phyloP scores from a whole-genome alignment of 2,888 invertebrate genomes.

The Danaus chrysippus region DNA sequence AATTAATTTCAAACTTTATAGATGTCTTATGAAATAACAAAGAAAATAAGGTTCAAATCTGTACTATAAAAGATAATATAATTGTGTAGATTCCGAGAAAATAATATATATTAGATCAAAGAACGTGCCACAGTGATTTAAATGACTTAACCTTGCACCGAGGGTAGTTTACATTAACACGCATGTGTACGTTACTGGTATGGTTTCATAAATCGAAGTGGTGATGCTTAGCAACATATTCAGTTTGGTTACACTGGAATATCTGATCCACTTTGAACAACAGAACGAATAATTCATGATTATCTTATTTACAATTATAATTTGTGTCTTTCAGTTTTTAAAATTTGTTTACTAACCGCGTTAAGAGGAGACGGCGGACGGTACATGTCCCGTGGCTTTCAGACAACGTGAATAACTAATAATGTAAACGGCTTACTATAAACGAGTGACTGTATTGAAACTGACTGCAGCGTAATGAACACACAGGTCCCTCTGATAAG shows the following conservation, averaged over 20 bases:
- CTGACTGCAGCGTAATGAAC: background rate
- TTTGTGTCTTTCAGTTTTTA: background rate
- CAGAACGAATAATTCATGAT: slow-evolving; percentile 6
- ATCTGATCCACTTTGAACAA: background rate
- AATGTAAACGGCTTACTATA: background rate
- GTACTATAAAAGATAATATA: too few relatives aligned
- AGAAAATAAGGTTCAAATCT: too few relatives aligned
- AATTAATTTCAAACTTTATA: too few relatives aligned
- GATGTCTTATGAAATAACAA: too few relatives aligned
- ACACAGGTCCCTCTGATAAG: background rate
- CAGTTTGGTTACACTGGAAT: background rate
- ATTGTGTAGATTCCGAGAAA: too few relatives aligned
- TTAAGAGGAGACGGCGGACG: background rate
- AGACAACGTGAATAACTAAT: too few relatives aligned
- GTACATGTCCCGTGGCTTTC: too few relatives aligned
- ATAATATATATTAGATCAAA: too few relatives aligned
- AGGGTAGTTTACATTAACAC: background rate
- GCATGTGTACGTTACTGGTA: slow-evolving; percentile 4
- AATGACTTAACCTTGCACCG: slow-evolving; percentile 4
- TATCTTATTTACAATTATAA: slow-evolving; percentile 4
- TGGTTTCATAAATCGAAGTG: slow-evolving; percentile 12
- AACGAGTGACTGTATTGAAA: background rate
- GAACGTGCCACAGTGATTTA: background rate
- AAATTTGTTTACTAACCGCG: background rate
- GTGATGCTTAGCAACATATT: slow-evolving; percentile 1